Percentiles rank a stretch among this genome's conserved stretches.
These are phyloP conservation scores for Amphipyra tragopoginis DNA, from an alignment of 2,888 invertebrate species.

Conservation along the genomic window DNA sequence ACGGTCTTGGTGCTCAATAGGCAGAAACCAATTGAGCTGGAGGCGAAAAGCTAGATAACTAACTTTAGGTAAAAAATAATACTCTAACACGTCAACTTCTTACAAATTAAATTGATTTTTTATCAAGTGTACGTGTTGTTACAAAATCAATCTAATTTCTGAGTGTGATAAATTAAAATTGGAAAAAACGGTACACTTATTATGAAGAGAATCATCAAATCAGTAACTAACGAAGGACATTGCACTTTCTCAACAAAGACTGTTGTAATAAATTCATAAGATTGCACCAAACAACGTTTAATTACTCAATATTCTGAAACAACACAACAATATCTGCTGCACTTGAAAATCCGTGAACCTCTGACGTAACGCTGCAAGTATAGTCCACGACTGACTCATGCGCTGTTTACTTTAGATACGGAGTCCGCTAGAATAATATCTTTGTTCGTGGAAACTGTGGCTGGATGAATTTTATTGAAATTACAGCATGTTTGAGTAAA, in stretches of 20 bases:
- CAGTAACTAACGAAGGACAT: background rate
- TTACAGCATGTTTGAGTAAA: slow-evolving; percentile 52
- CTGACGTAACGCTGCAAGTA: slow-evolving; percentile 45
- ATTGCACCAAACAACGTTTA: slow-evolving; percentile 39
- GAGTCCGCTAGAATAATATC: slow-evolving; percentile 62
- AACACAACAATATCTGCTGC: slow-evolving; percentile 29
- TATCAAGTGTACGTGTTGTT: too few species aligned
- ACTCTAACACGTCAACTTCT: too few species aligned
- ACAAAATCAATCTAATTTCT: too few species aligned
- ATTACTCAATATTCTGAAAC: slow-evolving; percentile 50
- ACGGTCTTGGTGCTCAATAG: background rate
- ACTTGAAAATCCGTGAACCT: slow-evolving; percentile 50
- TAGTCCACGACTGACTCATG: slow-evolving; percentile 46
- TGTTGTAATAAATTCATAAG: slow-evolving; percentile 8
- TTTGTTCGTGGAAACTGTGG: slow-evolving; percentile 61
- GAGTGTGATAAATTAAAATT: too few species aligned
- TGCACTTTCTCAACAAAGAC: slow-evolving; percentile 18
- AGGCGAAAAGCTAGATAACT: too few species aligned
- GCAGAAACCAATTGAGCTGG: background rate
- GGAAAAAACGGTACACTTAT: background rate
- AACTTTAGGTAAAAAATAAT: too few species aligned
- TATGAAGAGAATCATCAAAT: background rate
- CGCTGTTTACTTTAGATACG: slow-evolving; percentile 66
- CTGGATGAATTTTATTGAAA: slow-evolving; percentile 60
- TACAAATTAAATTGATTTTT: too few species aligned